These are phyloP conservation scores for Fabriciana adippe DNA, from an alignment of 2,888 invertebrate genomes.

Conservation along the genomic window DNA sequence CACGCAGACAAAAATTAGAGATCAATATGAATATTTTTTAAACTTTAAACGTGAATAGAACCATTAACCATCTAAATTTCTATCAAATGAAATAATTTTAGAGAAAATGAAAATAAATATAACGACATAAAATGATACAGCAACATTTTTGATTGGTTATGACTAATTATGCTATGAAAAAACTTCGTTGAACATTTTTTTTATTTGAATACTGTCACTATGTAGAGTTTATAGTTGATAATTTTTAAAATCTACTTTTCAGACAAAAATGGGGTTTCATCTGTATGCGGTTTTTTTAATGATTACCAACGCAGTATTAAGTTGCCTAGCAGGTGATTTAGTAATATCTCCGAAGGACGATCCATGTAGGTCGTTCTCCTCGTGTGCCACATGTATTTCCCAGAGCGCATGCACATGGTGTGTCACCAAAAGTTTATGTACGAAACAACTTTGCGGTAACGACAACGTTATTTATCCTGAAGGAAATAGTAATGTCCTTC, in stretches of 20 bases:
- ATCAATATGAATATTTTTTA: no score
- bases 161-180: no score
- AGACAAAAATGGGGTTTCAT: conserved; percentile 20
- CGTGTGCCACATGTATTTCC: conserved; percentile 59
- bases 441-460: conserved; percentile 63
- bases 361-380: conserved; percentile 45
- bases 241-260: conserved; percentile 4
- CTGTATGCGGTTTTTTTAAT: conserved; percentile 15
- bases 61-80: no score
- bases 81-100: no score
- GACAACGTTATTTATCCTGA: conserved; percentile 67
- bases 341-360: conserved; percentile 38
- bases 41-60: no score
- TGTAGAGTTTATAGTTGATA: not conserved
- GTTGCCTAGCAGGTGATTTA: conserved; percentile 38
- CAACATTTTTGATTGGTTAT: no score
- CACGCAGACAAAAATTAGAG: no score
- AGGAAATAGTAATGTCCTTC: conserved; percentile 53
- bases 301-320: conserved; percentile 26
- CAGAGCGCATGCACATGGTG: conserved; percentile 64
- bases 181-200: no score
- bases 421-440: conserved; percentile 67
- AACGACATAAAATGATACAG: no score
- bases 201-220: no score
- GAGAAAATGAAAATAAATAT: no score